These are phyloP conservation scores for Stomatorhinus ivindoensis DNA, from an alignment of 2,113 vertebrate genomes.

Conservation along the genomic window DNA sequence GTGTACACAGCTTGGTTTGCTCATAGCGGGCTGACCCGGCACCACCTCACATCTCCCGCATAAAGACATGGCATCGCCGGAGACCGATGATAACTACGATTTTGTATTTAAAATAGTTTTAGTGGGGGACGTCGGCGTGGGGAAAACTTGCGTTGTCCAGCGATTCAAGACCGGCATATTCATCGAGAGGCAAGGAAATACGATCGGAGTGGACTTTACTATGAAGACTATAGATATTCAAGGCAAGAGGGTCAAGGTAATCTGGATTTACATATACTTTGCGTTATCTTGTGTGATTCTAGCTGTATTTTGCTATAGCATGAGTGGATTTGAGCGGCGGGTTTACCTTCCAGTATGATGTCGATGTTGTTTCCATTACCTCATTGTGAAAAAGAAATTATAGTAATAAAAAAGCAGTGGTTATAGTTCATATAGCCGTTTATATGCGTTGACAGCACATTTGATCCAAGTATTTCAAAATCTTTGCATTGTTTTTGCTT, in stretches of 20 bases:
- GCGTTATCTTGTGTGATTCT: background rate
- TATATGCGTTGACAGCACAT: background rate
- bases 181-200: slow-evolving; percentile 72
- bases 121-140: slow-evolving; percentile 76
- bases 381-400: background rate
- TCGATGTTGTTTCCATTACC: background rate
- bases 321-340: background rate
- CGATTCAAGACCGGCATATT: slow-evolving; percentile 75
- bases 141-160: slow-evolving; percentile 79
- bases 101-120: slow-evolving; percentile 78
- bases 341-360: background rate
- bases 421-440: background rate
- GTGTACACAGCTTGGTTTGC: background rate
- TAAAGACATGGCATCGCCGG: slow-evolving; percentile 40
- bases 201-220: slow-evolving; percentile 80
- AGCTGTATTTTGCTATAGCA: background rate
- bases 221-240: slow-evolving; percentile 79
- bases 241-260: slow-evolving; percentile 76
- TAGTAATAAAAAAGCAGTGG: background rate
- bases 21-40: background rate
- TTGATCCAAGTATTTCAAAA: background rate
- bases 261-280: background rate
- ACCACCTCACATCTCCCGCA: background rate
- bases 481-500: background rate
- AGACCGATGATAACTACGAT: slow-evolving; percentile 68